Evolutionary conservation across 2,113 vertebrate genomes (phyloP), one percentile per base, ranked within the genome.

Genomic region (Proterorhinus semilunaris): DNA sequence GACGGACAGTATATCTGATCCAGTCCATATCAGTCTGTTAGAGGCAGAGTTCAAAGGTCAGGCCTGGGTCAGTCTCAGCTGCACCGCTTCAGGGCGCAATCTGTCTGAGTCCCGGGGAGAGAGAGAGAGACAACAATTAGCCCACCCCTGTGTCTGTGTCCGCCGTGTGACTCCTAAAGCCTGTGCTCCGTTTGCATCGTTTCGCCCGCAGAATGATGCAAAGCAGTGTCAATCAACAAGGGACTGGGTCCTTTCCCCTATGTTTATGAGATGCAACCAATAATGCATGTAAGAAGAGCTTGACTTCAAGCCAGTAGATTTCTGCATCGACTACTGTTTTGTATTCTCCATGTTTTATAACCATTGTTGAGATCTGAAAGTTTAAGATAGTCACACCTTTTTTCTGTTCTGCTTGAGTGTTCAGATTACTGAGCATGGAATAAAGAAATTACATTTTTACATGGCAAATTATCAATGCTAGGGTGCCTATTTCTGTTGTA

Each of bases 11-110:
- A 9, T 54, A 54, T 61, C 58, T 61, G 58, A 61, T 64, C 50
- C 10, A 27, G 49, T 51, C 74, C 46, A 15, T 7, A 44, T 61
- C 58, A 72, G 36, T 58, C 27, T 57, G 62, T 21, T 13, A 67
- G 43, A 65, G 53, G 45, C 48, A 66, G n/a, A 50, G 17, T 52
- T 64, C n/a, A 73, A 16, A 74, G 67, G 71, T 74, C 53, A 50
- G 16, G 59, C 7, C 7, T 7, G 42, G 58, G 58, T 61, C 58
- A 61, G 6, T 7, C n/a, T 67, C 47, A 50, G 67, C 36, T 53
- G 7, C 9, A 47, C 49, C 69, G 46, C 52, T 66, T 52, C 45
- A 48, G 45, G 44, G 52, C 58, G 47, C 36, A 16, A 62, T 53
- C 48, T 55, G 53, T 46, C 51, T 52, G 44, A 27, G 44, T 63